phyloP scores from a whole-genome alignment of 2,113 vertebrate species.

The Sapayoa aenigma region DNA sequence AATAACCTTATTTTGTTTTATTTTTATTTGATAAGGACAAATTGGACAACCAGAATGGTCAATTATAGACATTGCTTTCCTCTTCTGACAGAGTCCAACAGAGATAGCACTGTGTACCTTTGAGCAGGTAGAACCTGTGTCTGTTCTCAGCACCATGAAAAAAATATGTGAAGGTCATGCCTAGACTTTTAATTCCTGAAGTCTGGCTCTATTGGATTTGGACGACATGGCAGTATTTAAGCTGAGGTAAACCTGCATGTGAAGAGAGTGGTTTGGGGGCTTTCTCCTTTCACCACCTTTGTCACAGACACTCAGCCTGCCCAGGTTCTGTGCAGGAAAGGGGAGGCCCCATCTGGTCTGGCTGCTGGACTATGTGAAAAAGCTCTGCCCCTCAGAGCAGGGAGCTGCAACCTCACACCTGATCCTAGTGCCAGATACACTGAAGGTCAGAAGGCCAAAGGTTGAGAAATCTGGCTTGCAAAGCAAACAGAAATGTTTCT shows the following conservation, averaged over 20 bases:
- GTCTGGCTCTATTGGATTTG: background rate
- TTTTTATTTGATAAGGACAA: constrained; percentile 47
- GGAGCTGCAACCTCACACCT: constrained; percentile 21
- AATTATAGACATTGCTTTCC: background rate
- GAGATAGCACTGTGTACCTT: background rate
- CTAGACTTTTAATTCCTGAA: background rate
- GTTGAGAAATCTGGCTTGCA: constrained; percentile 62
- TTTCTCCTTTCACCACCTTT: background rate
- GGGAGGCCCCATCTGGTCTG: background rate
- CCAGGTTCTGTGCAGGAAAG: background rate
- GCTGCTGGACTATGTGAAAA: background rate
- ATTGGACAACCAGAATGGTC: background rate
- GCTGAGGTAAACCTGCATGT: background rate
- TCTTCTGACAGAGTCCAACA: background rate
- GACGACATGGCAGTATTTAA: background rate
- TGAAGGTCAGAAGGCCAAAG: constrained; percentile 64
- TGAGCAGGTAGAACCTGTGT: background rate
- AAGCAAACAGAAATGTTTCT: constrained; percentile 62
- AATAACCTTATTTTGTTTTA: background rate
- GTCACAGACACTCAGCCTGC: background rate
- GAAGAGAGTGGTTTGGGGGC: background rate
- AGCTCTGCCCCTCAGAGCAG: background rate
- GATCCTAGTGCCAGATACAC: constrained; percentile 5
- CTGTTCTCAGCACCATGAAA: background rate
- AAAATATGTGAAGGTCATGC: background rate